Evolutionary conservation across 2,113 vertebrate species (phyloP).

Genomic region (Centropristis striata): DNA sequence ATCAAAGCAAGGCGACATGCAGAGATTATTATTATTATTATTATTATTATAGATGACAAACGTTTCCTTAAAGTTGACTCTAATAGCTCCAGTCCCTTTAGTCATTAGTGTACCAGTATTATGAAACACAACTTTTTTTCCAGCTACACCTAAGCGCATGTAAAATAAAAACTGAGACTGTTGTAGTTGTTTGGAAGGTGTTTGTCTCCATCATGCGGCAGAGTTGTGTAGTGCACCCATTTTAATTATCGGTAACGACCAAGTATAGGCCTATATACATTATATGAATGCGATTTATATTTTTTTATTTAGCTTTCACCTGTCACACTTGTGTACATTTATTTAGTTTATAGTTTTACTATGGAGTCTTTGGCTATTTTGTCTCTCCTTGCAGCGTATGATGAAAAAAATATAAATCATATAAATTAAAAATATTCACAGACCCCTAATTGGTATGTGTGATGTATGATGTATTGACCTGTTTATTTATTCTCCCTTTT

Average conservation of each 20-base stretch:
- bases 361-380: too few relatives aligned
- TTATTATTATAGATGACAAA: background rate
- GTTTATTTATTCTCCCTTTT: too few relatives aligned
- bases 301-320: background rate
- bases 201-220: constrained; percentile 52
- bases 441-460: too few relatives aligned
- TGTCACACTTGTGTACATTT: background rate
- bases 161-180: background rate
- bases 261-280: too few relatives aligned
- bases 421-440: too few relatives aligned
- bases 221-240: background rate
- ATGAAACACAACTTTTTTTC: background rate
- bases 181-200: background rate
- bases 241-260: background rate
- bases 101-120: too few relatives aligned
- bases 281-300: too few relatives aligned
- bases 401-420: too few relatives aligned
- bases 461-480: too few relatives aligned
- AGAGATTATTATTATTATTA: background rate
- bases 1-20: background rate
- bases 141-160: background rate
- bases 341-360: too few relatives aligned
- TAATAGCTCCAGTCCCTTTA: too few relatives aligned
- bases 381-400: too few relatives aligned
- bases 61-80: background rate